These are phyloP conservation scores for Leptopilina boulardi DNA, from an alignment of 1,140 invertebrate species.

Conservation along the genomic window DNA sequence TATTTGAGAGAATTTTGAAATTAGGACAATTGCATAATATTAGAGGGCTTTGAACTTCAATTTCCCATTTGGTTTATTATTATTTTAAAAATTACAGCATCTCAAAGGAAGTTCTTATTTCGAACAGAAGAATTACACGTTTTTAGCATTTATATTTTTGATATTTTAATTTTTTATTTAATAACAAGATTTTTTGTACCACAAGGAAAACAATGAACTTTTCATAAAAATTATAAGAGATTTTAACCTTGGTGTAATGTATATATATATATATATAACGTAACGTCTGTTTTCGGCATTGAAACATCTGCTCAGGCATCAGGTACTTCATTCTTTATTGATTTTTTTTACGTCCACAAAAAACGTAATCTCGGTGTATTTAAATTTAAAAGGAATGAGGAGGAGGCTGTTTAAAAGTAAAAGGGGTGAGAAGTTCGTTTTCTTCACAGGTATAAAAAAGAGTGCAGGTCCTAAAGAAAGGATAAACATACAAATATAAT, in stretches of 20 bases:
- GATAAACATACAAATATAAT: not conserved
- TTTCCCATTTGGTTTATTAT: not conserved
- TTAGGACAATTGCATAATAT: constrained; percentile 50
- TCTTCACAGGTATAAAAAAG: not conserved
- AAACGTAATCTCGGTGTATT: not conserved
- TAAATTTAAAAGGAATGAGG: not conserved
- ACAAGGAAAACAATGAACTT: too few relatives aligned
- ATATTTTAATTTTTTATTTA: too few relatives aligned
- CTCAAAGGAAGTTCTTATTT: too few relatives aligned
- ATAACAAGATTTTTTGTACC: too few relatives aligned
- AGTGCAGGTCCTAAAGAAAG: not conserved
- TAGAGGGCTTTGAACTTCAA: not conserved
- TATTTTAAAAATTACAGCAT: too few relatives aligned
- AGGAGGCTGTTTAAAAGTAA: not conserved
- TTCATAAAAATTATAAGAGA: not conserved
- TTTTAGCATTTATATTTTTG: too few relatives aligned
- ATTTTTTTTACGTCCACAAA: not conserved
- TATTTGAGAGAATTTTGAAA: too few relatives aligned
- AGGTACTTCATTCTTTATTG: constrained; percentile 6
- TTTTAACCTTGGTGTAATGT: constrained; percentile 42
- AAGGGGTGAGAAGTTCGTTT: constrained; percentile 9
- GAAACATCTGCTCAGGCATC: constrained; percentile 14
- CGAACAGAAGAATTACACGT: too few relatives aligned
- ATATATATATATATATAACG: too few relatives aligned
- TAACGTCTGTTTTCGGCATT: constrained; percentile 36